These are phyloP conservation scores for Myrmecobius fasciatus DNA, from an alignment of 2,113 vertebrate species.

Conservation along the genomic window DNA sequence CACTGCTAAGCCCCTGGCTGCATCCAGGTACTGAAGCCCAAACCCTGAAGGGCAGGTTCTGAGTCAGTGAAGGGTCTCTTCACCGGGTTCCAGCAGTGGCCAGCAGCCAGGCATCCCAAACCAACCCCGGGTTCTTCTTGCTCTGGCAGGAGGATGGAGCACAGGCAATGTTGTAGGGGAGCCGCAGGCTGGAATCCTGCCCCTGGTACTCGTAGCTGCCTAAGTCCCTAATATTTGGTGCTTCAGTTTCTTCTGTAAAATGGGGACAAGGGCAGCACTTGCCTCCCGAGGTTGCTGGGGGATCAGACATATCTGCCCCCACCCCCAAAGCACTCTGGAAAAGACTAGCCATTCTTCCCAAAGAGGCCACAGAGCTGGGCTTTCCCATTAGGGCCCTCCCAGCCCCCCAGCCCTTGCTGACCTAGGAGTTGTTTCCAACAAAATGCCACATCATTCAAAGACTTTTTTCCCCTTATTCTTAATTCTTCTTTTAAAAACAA, in stretches of 20 bases:
- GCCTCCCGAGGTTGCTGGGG: neutral
- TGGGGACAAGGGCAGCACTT: too few species aligned
- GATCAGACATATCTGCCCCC: too few species aligned
- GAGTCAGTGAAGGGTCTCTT: too few species aligned
- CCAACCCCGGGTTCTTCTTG: too few species aligned
- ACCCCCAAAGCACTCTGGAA: neutral
- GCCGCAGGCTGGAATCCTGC: neutral
- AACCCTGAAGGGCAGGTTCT: neutral
- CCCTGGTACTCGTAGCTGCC: too few species aligned
- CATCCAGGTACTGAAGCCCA: neutral
- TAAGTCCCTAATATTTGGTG: neutral
- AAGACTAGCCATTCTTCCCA: neutral
- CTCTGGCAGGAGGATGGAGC: neutral
- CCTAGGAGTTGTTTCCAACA: neutral
- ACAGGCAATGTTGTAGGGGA: neutral
- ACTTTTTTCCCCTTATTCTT: neutral
- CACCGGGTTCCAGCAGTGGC: neutral
- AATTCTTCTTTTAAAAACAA: constrained; percentile 72
- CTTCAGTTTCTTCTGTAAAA: neutral
- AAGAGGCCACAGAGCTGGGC: neutral
- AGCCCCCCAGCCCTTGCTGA: neutral
- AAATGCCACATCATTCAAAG: neutral
- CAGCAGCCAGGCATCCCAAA: neutral
- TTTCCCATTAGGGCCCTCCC: neutral
- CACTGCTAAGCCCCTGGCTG: neutral